Conservation (phyloP, 2,797 vertebrate genomes). For the Epinephelus malabaricus region DNA sequence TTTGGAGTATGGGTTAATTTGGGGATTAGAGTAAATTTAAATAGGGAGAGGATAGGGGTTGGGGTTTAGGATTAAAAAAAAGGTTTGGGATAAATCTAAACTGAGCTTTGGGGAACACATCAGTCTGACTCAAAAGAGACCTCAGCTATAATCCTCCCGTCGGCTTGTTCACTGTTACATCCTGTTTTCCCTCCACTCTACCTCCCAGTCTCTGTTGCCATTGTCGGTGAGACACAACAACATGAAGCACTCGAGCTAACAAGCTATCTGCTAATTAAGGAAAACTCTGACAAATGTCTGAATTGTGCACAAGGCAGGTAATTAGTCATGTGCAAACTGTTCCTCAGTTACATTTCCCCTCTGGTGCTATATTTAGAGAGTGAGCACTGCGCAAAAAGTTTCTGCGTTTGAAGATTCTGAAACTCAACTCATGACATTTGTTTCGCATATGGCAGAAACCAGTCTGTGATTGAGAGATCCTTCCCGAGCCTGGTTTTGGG, state of each 20-base stretch:
- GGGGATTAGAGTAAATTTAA: conserved; percentile 36
- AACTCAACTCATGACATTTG: background rate
- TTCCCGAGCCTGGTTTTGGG: conserved; percentile 6
- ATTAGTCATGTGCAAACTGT: conserved; percentile 57
- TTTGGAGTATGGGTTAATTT: conserved; percentile 49
- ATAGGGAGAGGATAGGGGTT: conserved; percentile 9
- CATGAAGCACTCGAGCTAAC: conserved; percentile 32
- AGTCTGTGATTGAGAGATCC: background rate
- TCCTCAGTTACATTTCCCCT: conserved; percentile 33
- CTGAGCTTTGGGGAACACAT: conserved; percentile 32
- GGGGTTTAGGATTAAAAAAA: conserved; percentile 46
- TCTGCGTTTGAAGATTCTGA: conserved; percentile 16
- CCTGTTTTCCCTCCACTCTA: conserved; percentile 21
- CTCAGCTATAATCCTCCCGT: conserved; percentile 29
- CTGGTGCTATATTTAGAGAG: conserved; percentile 31
- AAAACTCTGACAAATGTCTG: conserved; percentile 55
- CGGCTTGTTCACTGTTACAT: conserved; percentile 11
- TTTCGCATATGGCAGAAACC: conserved; percentile 20
- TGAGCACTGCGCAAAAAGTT: background rate
- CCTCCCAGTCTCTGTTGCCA: conserved; percentile 13
- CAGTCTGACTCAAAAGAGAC: conserved; percentile 25
- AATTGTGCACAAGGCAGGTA: conserved; percentile 42
- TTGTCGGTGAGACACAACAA: conserved; percentile 36
- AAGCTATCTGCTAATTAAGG: conserved; percentile 52
- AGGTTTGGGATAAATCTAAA: conserved; percentile 35